A percentile compares a stretch with the other conserved stretches of the same genome.
Evolutionary conservation across 2,113 vertebrate species (phyloP).

Genomic region (Nothobranchius kuhntae): DNA sequence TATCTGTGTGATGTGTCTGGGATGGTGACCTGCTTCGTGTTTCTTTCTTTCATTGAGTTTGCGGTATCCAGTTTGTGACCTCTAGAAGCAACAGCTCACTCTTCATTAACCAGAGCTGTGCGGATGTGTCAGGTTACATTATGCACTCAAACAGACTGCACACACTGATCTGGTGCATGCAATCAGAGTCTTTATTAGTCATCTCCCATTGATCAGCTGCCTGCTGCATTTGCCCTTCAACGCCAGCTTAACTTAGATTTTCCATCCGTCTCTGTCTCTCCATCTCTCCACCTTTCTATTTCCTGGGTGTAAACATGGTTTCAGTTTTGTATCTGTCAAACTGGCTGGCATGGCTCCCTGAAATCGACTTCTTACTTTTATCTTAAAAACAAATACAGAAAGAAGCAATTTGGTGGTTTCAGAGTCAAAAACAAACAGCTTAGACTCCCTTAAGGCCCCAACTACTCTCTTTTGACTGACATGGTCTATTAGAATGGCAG

Average conservation of each 20-base stretch:
- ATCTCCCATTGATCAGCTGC: conserved; percentile 61
- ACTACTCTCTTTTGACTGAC: too few species aligned
- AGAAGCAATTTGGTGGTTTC: neutral
- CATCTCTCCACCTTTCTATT: conserved; percentile 20
- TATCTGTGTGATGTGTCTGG: conserved; percentile 7
- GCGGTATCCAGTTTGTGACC: conserved; percentile 17
- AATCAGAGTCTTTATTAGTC: conserved; percentile 49
- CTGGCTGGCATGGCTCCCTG: neutral
- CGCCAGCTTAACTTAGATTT: conserved; percentile 32
- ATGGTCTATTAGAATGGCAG: too few species aligned
- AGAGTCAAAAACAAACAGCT: neutral
- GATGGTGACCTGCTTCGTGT: neutral
- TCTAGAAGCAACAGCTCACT: conserved; percentile 36
- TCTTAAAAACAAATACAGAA: too few species aligned
- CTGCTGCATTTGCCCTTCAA: conserved; percentile 52
- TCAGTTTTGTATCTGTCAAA: conserved; percentile 45
- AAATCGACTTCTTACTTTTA: neutral
- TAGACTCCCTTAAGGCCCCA: too few species aligned
- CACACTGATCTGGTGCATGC: conserved; percentile 9
- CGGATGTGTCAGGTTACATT: conserved; percentile 30
- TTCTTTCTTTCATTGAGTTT: conserved; percentile 22
- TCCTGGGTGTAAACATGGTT: conserved; percentile 34
- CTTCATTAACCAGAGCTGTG: conserved; percentile 40
- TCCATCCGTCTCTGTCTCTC: conserved; percentile 43
- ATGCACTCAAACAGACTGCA: conserved; percentile 2